phyloP scores from a whole-genome alignment of 2,113 vertebrate species.

The Kryptolebias marmoratus region DNA sequence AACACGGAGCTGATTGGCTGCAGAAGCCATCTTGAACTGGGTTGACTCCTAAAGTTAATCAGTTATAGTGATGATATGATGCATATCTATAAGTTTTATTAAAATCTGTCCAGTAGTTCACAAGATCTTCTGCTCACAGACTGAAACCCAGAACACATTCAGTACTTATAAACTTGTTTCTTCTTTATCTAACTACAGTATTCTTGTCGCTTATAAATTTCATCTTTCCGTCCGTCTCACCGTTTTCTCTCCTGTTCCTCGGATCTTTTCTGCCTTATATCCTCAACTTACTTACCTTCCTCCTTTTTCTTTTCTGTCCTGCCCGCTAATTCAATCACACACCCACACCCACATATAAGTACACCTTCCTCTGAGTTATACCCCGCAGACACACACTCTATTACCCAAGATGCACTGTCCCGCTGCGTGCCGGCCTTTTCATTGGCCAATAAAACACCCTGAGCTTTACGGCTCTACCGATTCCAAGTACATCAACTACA shows the following conservation, averaged over 20 bases:
- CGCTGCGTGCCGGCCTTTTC: conserved; percentile 59
- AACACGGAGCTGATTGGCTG: too few species aligned
- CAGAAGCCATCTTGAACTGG: too few species aligned
- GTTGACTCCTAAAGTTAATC: too few species aligned
- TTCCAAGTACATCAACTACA: conserved; percentile 59
- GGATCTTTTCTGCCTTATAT: background rate
- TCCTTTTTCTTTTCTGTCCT: background rate
- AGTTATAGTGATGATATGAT: too few species aligned
- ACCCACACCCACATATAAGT: conserved; percentile 15
- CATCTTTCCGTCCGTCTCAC: background rate
- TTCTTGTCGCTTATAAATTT: background rate
- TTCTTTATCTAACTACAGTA: too few species aligned
- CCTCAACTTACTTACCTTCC: background rate
- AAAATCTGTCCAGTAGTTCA: too few species aligned
- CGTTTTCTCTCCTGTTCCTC: background rate
- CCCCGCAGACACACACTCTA: conserved; percentile 61
- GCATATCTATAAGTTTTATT: too few species aligned
- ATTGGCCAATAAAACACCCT: conserved; percentile 75
- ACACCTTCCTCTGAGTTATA: conserved; percentile 45
- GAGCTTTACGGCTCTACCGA: conserved; percentile 66
- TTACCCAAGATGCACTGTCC: conserved; percentile 73
- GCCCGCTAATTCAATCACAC: conserved; percentile 47
- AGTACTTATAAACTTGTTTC: too few species aligned
- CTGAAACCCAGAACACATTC: too few species aligned
- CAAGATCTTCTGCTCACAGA: too few species aligned